These are phyloP conservation scores for Drosophila fulvimacula DNA, from an alignment of 2,888 invertebrate genomes.

Conservation along the genomic window DNA sequence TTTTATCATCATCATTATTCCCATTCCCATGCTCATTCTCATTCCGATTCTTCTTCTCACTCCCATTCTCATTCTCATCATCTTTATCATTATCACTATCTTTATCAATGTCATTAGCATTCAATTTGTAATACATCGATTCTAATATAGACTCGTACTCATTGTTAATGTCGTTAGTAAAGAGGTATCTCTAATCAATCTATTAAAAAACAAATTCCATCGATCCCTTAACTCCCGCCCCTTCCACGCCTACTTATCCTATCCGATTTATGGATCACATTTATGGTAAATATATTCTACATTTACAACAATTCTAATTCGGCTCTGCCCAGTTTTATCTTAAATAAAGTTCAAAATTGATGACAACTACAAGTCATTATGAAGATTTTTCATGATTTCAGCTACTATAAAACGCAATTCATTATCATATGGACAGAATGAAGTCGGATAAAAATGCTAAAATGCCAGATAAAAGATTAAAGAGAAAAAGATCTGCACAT, in stretches of 20 bases:
- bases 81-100: background rate
- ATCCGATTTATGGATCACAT: background rate
- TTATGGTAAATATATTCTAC: conserved; percentile 1
- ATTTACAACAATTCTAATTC: background rate
- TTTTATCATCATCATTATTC: background rate
- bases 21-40: background rate
- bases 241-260: background rate
- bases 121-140: background rate
- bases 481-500: conserved; percentile 34
- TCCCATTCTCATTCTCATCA: background rate
- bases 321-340: background rate
- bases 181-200: background rate
- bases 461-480: conserved; percentile 27
- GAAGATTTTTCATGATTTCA: conserved; percentile 22
- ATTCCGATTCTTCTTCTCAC: background rate
- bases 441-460: conserved; percentile 48
- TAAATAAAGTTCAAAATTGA: conserved; percentile 3
- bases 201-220: background rate
- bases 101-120: background rate
- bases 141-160: too few species aligned
- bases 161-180: background rate
- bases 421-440: conserved; percentile 21
- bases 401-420: conserved; percentile 14
- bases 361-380: conserved; percentile 20
- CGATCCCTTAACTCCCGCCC: background rate